Base-by-base conservation (phyloP, 1,140 invertebrate genomes). In the Drosophila yakuba region DNA sequence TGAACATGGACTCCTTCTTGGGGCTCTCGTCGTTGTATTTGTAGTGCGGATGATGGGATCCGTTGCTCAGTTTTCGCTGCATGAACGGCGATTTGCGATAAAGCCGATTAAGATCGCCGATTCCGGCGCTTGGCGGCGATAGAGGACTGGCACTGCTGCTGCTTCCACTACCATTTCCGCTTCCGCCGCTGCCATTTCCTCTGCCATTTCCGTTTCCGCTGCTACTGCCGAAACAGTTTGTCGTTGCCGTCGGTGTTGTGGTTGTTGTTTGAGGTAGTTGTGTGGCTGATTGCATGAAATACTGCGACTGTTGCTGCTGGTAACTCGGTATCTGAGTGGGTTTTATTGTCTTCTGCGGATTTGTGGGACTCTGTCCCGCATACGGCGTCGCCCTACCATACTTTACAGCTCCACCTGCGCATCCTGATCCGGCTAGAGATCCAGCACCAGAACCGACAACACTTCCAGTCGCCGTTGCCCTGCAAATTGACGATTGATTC, bases 81-180 rank as follows among this genome's bases (percentile, higher is more conserved):
- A 90, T 80, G 25, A 92, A 92, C 14, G 91, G 91, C 28, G 91
- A 92, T 25, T 91, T 91, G 56, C 79, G 85, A 64, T 92, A 92
- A 3, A 91, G 59, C 66, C 88, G 91, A 44, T 59, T 78, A 7
- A 90, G 78, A 36, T 90, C 81, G 8, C 57, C 64, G 7, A 39
- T 41, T 4, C 48, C 61, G 4, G 62, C 68, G 57, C 23, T 12
- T 17, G 78, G 57, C 54, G 75, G 50, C 23, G 62, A 72, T 54
- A 78, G 14, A 6, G 74, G 74, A 1, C 75, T 78, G 54, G 66
- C 52, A 6, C 57, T 71, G 39, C 11, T 60, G 20, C 51, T 61
- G 52, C 45, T 38, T 5, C 74, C 67, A 14, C 69, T 44, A 0
- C 61, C 73, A 14, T 68, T 52, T 56, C 63, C 74, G 15, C 59